A percentile compares a stretch with the other conserved stretches of the same genome.
Evolutionary conservation across 2,797 vertebrate genomes (phyloP).

Genomic region (Discoglossus pictus): DNA sequence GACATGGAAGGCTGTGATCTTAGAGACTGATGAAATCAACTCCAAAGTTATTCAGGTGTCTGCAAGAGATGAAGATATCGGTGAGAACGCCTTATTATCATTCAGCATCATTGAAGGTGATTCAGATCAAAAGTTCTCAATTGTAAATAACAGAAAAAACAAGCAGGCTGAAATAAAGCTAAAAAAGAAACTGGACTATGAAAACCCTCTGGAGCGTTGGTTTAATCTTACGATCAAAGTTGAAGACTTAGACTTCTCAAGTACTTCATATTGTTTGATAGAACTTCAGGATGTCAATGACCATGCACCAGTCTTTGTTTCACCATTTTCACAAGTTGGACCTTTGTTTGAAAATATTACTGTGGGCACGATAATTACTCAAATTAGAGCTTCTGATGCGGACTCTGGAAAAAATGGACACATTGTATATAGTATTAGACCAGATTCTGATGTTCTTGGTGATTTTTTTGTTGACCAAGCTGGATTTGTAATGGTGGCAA

Average conservation of each 20-base stretch:
- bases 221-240: conserved; percentile 88
- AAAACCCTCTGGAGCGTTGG: conserved; percentile 77
- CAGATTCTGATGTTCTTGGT: conserved; percentile 75
- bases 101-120: conserved; percentile 83
- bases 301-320: conserved; percentile 82
- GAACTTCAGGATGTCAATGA: conserved; percentile 88
- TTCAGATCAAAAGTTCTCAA: conserved; percentile 85
- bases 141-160: conserved; percentile 77
- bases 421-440: conserved; percentile 75
- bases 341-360: conserved; percentile 77
- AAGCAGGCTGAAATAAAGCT: conserved; percentile 78
- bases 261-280: conserved; percentile 76
- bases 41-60: conserved; percentile 76
- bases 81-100: conserved; percentile 79
- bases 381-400: conserved; percentile 78
- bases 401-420: conserved; percentile 83
- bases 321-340: conserved; percentile 72
- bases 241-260: conserved; percentile 84
- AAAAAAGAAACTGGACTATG: conserved; percentile 85
- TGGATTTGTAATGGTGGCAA: conserved; percentile 74
- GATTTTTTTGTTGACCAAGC: conserved; percentile 78
- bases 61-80: conserved; percentile 78
- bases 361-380: conserved; percentile 77
- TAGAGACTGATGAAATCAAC: conserved; percentile 76
- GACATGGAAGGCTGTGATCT: conserved; percentile 71